A percentile compares a stretch with the other conserved stretches of the same genome.
Evolutionary conservation across 2,888 invertebrate species (phyloP).

Genomic region (Cecidostiba fungosa): DNA sequence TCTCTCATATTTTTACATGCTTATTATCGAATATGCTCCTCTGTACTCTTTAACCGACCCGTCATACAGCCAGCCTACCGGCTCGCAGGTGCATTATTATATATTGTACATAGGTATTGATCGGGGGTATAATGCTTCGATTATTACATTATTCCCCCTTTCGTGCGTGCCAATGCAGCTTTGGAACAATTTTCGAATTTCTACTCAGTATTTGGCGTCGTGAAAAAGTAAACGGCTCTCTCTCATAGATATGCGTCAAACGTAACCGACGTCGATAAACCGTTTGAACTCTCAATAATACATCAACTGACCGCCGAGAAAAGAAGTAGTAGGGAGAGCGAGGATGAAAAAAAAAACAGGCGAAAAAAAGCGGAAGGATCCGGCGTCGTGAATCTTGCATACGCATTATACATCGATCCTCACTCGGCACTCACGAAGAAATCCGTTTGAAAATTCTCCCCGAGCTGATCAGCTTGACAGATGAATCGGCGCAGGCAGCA

Average conservation of each 20-base stretch:
- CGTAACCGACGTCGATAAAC: slow-evolving; percentile 42
- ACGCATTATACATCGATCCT: not conserved
- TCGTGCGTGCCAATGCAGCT: not conserved
- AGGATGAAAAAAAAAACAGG: not conserved
- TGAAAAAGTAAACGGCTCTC: slow-evolving; percentile 4
- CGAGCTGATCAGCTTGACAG: slow-evolving; percentile 64
- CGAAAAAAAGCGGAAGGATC: slow-evolving; percentile 11
- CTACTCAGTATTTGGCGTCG: not conserved
- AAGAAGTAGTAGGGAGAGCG: not conserved
- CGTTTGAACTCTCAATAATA: slow-evolving; percentile 38
- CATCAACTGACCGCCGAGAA: not conserved
- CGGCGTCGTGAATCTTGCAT: slow-evolving; percentile 2
- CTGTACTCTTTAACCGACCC: not conserved
- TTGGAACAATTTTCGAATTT: too few species aligned
- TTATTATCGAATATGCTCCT: slow-evolving; percentile 40
- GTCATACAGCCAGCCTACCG: not conserved
- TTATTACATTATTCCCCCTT: not conserved
- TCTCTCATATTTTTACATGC: slow-evolving; percentile 47
- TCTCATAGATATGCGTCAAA: not conserved
- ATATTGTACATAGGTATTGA: not conserved
- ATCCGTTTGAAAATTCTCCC: slow-evolving; percentile 49
- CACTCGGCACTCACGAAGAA: slow-evolving; percentile 18
- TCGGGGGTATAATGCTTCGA: not conserved
- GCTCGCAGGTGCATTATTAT: too few species aligned
- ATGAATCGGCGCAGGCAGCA: slow-evolving; percentile 53